Evolutionary conservation across 2,113 vertebrate species (phyloP), one percentile per base, ranked within the genome.

Genomic region (Ptilonorhynchus violaceus): DNA sequence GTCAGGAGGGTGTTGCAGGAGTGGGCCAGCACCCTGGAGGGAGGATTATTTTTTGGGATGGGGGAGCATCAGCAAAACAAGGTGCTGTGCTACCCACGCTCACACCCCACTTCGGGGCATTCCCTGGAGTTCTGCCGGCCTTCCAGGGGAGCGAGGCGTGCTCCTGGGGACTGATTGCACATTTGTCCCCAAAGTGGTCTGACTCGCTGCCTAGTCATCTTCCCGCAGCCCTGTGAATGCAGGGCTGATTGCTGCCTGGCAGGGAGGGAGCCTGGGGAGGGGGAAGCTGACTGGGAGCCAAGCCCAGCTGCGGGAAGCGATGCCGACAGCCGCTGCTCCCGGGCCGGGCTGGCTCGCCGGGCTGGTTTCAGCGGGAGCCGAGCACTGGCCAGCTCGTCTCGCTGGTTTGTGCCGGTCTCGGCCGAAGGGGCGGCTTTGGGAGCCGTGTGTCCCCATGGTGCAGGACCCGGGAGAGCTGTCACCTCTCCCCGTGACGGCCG

Each of bases 181-280:
- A 49, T 91, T 92, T 95, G 83, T 95, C 76, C 93, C 96, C 86
- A 2, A 11, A 89, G 91, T 13, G 79, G 88, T 93, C 82, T 96
- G 93, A 90, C 95, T 97, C 55, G 83, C 59, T 94, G 93, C 92
- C 92, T 96, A 96, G 95, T 97, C 95, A 91, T 94, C 96, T 31
- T 94, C 86, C 50, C n/a, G 60, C 91, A 92, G 89, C 75, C 88
- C 86, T 70, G 41, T 97, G 94, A 96, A 97, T 95, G 81, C 92
- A 42, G 72, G 82, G 79, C 96, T 96, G 95, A 96, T 96, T 96
- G 85, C 92, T 79, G 93, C 93, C 94, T 94, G 93, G 90, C 58
- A 27, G 78, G 69, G 89, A 56, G 84, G 68, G 68, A 56, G 73
- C 7, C 9, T 0, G 15, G 75, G 23, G 55, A 10, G 47, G 41